Percentiles rank a stretch among this genome's conserved stretches.
These are phyloP conservation scores for Pangasianodon hypophthalmus DNA, from an alignment of 2,113 vertebrate genomes.

Conservation along the genomic window DNA sequence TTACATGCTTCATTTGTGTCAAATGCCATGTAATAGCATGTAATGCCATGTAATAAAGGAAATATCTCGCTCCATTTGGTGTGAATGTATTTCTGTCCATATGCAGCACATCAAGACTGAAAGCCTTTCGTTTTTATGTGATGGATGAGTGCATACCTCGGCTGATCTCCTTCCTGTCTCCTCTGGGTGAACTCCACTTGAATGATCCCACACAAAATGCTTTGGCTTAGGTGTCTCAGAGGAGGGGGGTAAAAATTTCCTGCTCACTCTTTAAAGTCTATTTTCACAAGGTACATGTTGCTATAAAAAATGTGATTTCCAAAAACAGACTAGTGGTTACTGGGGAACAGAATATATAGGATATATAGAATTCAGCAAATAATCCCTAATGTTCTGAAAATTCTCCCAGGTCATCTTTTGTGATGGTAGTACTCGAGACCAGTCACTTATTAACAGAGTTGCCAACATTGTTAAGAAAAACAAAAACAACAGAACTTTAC, in stretches of 20 bases:
- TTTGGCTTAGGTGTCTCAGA: conserved; percentile 25
- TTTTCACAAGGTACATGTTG: not conserved
- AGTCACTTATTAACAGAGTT: not conserved
- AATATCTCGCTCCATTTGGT: not conserved
- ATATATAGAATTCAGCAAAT: not conserved
- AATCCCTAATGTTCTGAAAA: not conserved
- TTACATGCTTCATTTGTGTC: not conserved
- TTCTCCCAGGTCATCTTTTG: not conserved
- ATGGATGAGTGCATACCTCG: conserved; percentile 10
- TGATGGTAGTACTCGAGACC: not conserved
- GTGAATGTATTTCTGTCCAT: not conserved
- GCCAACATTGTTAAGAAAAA: not conserved
- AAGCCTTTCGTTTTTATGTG: not conserved
- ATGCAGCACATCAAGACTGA: not conserved
- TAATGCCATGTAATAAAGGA: not conserved
- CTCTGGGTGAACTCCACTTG: conserved; percentile 17
- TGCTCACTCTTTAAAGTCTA: not conserved
- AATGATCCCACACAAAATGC: conserved; percentile 28
- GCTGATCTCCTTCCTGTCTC: conserved; percentile 16
- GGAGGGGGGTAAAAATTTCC: not conserved
- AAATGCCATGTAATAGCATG: not conserved
- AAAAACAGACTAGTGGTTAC: not conserved
- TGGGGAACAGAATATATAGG: not conserved
- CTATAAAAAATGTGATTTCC: not conserved
- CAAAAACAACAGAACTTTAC: not conserved